Evolutionary conservation across 2,113 vertebrate species (phyloP), one percentile per base, ranked within the genome.

Genomic region (Oreotrochilus melanogaster): DNA sequence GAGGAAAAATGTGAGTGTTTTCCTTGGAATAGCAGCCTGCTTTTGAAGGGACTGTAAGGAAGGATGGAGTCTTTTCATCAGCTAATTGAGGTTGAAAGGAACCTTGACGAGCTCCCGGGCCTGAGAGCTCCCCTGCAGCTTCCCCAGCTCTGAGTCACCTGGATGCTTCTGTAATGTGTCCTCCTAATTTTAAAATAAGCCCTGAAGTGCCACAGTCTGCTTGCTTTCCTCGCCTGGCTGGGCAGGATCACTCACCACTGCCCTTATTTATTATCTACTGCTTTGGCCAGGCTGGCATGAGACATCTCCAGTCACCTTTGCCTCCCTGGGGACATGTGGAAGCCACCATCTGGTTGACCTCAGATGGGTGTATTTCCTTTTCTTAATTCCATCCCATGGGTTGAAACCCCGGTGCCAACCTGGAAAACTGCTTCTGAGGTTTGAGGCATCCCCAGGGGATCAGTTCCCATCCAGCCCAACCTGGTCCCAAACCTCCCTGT

Each of bases 291-390:
- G 13, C 27, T 69, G 30, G 35, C 13, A 47, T 14, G 30, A 67
- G 31, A 24, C 31, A 25, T 5, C 25, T 42, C 57, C 12, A 5
- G 42, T 4, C 71, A 35, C 28, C 22, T 17, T 53, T 28, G n/a
- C n/a, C 12, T 65, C 37, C 30, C 8, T 4, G 21, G 21, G 57
- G 19, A 61, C n/a, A 25, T 0, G 0, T 51, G 39, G 69, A 45
- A 66, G 33, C 15, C 69, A 43, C 15, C 43, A 9, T 22, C 23
- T 37, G 9, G 37, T 28, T 74, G 66, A 33, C 71, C n/a, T 53
- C 65, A 62, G 43, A 15, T 37, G 58, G 7, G 16, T 6, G n/a
- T 3, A 0, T 13, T 50, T 28, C 31, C 31, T 79, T 66, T n/a
- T 48, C 47, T 78, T 64, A 47, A 35, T 53, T 51, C n/a, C 27